phyloP scores from a whole-genome alignment of 2,888 invertebrate species.

The Chouioia cunea region DNA sequence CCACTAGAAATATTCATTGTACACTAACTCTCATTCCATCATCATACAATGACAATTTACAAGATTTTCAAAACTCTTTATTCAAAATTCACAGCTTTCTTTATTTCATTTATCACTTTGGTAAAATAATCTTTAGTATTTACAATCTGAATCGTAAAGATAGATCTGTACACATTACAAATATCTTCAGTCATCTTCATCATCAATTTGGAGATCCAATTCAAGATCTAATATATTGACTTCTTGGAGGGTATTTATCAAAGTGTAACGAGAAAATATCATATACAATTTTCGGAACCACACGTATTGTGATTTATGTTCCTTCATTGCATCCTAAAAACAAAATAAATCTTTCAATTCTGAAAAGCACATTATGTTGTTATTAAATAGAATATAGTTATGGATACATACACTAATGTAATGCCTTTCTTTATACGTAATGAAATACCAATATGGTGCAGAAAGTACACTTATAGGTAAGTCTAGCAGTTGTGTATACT shows the following conservation, averaged over 20 bases:
- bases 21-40: neutral
- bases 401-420: constrained; percentile 59
- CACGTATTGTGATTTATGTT: constrained; percentile 90
- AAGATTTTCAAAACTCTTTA: constrained; percentile 19
- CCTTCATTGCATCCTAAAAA: constrained; percentile 82
- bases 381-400: too few relatives aligned
- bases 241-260: constrained; percentile 88
- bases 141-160: constrained; percentile 35
- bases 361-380: too few relatives aligned
- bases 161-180: constrained; percentile 6
- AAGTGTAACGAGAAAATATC: constrained; percentile 88
- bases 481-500: constrained; percentile 88
- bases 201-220: constrained; percentile 81
- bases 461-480: constrained; percentile 83
- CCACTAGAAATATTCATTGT: neutral
- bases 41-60: neutral
- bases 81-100: constrained; percentile 8
- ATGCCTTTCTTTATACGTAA: constrained; percentile 62
- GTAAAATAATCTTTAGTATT: constrained; percentile 36
- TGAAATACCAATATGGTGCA: constrained; percentile 80
- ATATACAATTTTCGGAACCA: constrained; percentile 96
- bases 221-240: constrained; percentile 82
- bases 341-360: constrained; percentile 1
- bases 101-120: constrained; percentile 22
- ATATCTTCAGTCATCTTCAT: constrained; percentile 48